Evolutionary conservation across 2,113 vertebrate genomes (phyloP).

Genomic region (Leucoraja erinaceus): DNA sequence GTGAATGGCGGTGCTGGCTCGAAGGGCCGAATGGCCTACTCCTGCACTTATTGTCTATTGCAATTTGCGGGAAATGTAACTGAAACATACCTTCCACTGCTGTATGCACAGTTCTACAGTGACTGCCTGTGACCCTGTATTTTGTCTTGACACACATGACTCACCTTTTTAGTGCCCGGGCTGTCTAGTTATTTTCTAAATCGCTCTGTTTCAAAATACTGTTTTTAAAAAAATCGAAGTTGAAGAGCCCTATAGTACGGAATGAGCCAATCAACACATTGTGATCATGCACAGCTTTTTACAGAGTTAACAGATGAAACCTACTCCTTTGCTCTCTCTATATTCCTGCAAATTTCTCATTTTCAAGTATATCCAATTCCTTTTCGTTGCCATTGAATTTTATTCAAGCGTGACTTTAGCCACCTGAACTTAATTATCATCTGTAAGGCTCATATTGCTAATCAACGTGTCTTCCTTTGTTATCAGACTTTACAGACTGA

Average conservation of each 20-base stretch:
- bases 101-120: not conserved
- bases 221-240: not conserved
- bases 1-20: too few relatives aligned
- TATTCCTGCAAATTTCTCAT: not conserved
- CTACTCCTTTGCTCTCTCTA: not conserved
- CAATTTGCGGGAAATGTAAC: not conserved
- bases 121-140: not conserved
- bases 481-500: too few relatives aligned
- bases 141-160: not conserved
- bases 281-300: not conserved
- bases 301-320: not conserved
- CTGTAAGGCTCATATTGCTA: too few relatives aligned
- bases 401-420: not conserved
- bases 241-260: not conserved
- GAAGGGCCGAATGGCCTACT: too few relatives aligned
- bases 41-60: not conserved
- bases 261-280: not conserved
- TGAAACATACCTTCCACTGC: not conserved
- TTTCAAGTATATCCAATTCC: not conserved
- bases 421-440: too few relatives aligned
- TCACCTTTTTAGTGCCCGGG: not conserved
- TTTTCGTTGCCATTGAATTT: not conserved
- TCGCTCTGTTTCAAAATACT: not conserved
- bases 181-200: not conserved
- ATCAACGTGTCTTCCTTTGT: too few relatives aligned